phyloP scores from a whole-genome alignment of 2,113 vertebrate genomes.

The Eulemur rufifrons region DNA sequence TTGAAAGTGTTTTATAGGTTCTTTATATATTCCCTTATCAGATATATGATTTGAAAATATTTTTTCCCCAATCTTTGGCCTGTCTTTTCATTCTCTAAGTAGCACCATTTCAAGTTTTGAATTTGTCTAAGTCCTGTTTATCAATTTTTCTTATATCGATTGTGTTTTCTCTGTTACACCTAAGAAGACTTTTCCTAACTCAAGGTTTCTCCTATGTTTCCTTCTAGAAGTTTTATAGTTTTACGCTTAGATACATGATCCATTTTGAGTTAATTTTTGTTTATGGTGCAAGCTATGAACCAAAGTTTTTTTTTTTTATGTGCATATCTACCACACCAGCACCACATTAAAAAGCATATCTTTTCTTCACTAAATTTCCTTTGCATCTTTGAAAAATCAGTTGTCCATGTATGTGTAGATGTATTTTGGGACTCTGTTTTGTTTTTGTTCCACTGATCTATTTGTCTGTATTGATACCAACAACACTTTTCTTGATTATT shows the following conservation, averaged over 20 bases:
- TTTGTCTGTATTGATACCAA: neutral
- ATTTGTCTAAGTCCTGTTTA: neutral
- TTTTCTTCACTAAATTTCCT: neutral
- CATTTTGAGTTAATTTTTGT: conserved; percentile 3
- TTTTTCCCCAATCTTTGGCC: neutral
- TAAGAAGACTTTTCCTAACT: neutral
- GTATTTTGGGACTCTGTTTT: neutral
- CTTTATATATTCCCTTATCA: neutral
- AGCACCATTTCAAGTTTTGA: neutral
- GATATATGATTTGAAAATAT: neutral
- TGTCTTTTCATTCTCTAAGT: neutral
- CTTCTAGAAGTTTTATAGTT: neutral
- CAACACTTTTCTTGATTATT: neutral
- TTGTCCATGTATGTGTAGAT: neutral
- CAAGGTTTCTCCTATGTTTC: neutral
- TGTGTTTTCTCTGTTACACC: neutral
- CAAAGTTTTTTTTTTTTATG: neutral
- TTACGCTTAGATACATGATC: neutral
- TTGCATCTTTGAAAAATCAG: neutral
- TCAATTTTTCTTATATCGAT: neutral
- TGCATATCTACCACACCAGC: neutral
- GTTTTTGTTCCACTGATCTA: neutral
- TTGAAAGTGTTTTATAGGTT: neutral
- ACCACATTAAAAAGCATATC: neutral
- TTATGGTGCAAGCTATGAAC: neutral